Conservation (phyloP, 2,797 vertebrate species). For the Onychomys arenicola region DNA sequence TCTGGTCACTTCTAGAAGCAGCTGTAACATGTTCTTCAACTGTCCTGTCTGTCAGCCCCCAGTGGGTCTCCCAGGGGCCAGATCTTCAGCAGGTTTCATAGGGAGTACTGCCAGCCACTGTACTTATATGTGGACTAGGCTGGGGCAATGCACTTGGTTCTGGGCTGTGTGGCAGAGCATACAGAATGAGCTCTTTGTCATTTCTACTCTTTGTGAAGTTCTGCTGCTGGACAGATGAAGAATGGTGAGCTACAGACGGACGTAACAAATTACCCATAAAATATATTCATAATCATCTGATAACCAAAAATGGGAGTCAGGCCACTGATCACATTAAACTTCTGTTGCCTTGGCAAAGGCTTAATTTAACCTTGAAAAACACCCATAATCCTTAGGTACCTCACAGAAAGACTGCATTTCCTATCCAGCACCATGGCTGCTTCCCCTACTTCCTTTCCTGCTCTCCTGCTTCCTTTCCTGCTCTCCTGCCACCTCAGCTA, state of each 20-base stretch:
- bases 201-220: slow-evolving; percentile 35
- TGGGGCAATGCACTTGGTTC: not conserved
- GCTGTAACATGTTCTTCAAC: not conserved
- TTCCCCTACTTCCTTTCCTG: not conserved
- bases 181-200: not conserved
- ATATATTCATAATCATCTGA: slow-evolving; percentile 63
- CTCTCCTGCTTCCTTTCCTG: not conserved
- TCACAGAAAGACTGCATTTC: not conserved
- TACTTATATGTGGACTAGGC: not conserved
- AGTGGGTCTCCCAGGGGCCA: not conserved
- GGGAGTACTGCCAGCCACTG: not conserved
- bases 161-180: not conserved
- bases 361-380: slow-evolving; percentile 59
- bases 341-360: not conserved
- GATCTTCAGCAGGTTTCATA: not conserved
- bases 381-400: not conserved
- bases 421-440: not conserved
- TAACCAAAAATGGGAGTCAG: slow-evolving; percentile 41
- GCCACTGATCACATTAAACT: slow-evolving; percentile 53
- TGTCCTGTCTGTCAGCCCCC: not conserved
- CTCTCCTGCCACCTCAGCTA: not conserved
- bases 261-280: slow-evolving; percentile 47
- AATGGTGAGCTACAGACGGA: slow-evolving; percentile 29
- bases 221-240: slow-evolving; percentile 5
- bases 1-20: not conserved